Conservation (phyloP, 2,797 vertebrate genomes). For the Sebastes glaucus region DNA sequence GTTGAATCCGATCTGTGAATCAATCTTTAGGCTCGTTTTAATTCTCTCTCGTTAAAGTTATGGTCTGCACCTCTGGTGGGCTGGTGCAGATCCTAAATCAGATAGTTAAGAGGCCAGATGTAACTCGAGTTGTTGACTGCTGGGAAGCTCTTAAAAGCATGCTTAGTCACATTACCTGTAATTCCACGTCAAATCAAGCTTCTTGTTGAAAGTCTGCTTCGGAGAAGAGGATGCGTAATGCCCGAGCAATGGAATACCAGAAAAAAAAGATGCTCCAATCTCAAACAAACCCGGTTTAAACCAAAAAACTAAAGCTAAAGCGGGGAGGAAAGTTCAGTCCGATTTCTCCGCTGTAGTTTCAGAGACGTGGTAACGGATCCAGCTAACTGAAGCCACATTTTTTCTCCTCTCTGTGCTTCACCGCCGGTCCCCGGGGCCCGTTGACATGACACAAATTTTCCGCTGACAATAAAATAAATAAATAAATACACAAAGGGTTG, state of each 20-base stretch:
- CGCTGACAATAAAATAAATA: slow-evolving; percentile 70
- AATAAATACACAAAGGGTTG: slow-evolving; percentile 50
- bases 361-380: slow-evolving; percentile 44
- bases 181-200: slow-evolving; percentile 52
- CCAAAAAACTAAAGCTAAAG: slow-evolving; percentile 33
- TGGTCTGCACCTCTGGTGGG: slow-evolving; percentile 30
- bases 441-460: slow-evolving; percentile 76
- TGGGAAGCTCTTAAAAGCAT: slow-evolving; percentile 70
- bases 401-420: slow-evolving; percentile 38
- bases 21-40: not conserved
- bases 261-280: slow-evolving; percentile 18
- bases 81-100: slow-evolving; percentile 44
- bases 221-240: not conserved
- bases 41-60: slow-evolving; percentile 13
- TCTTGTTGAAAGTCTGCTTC: slow-evolving; percentile 17
- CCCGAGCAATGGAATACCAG: not conserved
- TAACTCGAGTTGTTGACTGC: slow-evolving; percentile 59
- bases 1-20: slow-evolving; percentile 5
- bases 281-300: slow-evolving; percentile 42
- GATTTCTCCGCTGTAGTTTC: slow-evolving; percentile 31
- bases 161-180: slow-evolving; percentile 72
- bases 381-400: slow-evolving; percentile 72
- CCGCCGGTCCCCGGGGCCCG: slow-evolving; percentile 16
- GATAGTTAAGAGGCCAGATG: slow-evolving; percentile 64
- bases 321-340: not conserved